Conservation (phyloP, 2,888 invertebrate genomes). For the Tricholauxania praeusta region DNA sequence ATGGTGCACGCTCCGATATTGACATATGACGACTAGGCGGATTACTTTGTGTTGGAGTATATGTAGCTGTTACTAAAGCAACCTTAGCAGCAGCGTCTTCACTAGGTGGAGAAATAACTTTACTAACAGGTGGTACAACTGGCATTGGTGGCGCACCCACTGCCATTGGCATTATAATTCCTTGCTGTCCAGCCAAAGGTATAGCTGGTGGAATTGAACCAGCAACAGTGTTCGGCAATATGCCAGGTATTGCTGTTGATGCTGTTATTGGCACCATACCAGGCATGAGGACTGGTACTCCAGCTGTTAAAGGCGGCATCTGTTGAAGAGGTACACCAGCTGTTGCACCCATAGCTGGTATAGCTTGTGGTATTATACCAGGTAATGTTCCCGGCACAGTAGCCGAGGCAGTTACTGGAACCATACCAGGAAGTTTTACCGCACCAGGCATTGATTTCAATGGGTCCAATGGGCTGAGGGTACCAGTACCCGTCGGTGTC, state of each 20-base stretch:
- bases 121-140: constrained; percentile 50
- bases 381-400: constrained; percentile 49
- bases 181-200: constrained; percentile 36
- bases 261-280: constrained; percentile 39
- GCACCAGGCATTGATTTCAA: constrained; percentile 55
- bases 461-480: constrained; percentile 63
- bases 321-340: constrained; percentile 28
- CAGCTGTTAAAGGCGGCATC: constrained; percentile 45
- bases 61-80: constrained; percentile 55
- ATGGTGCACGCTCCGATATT: constrained; percentile 71
- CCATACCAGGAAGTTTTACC: constrained; percentile 54
- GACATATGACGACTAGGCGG: constrained; percentile 68
- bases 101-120: constrained; percentile 68
- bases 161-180: constrained; percentile 61
- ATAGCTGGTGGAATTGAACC: constrained; percentile 45
- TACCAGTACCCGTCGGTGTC: constrained; percentile 62
- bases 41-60: constrained; percentile 66
- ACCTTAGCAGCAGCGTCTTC: constrained; percentile 41
- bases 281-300: constrained; percentile 67
- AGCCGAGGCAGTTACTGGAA: constrained; percentile 13
- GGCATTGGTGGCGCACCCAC: constrained; percentile 45
- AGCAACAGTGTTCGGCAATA: constrained; percentile 40
- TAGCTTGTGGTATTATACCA: constrained; percentile 47
- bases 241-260: constrained; percentile 42
- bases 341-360: constrained; percentile 46